These are phyloP conservation scores for Coilia nasus DNA, from an alignment of 2,797 vertebrate genomes.

Conservation along the genomic window DNA sequence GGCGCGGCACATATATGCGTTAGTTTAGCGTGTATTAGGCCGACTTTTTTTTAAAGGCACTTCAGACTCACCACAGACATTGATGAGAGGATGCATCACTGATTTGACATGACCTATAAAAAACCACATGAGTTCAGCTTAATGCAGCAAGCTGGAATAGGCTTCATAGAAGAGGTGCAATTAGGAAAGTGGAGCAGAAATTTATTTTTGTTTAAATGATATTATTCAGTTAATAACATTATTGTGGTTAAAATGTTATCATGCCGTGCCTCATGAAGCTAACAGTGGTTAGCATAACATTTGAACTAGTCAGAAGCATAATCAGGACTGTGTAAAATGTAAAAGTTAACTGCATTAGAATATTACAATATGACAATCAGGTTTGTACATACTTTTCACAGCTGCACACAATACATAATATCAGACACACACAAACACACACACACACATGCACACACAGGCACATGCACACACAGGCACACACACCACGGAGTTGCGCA, in stretches of 20 bases:
- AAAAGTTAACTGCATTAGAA: background rate
- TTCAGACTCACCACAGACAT: background rate
- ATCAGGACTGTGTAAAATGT: background rate
- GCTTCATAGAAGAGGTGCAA: background rate
- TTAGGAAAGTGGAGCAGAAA: background rate
- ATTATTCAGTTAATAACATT: background rate
- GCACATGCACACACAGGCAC: background rate
- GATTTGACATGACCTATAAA: constrained; percentile 15
- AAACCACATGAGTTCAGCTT: background rate
- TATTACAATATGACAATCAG: background rate
- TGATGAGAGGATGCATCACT: constrained; percentile 12
- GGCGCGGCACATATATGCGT: background rate
- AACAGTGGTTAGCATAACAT: background rate
- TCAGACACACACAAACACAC: background rate
- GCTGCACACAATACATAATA: background rate
- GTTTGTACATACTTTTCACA: background rate
- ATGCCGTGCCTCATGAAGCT: background rate
- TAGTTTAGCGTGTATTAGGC: background rate
- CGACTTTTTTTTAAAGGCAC: background rate
- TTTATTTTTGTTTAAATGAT: background rate
- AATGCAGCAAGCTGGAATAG: background rate
- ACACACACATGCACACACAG: background rate
- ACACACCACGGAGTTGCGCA: background rate
- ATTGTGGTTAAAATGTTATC: background rate
- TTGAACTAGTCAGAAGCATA: background rate